These are phyloP conservation scores for Apaloderma vittatum DNA, from an alignment of 2,113 vertebrate genomes.

Conservation along the genomic window DNA sequence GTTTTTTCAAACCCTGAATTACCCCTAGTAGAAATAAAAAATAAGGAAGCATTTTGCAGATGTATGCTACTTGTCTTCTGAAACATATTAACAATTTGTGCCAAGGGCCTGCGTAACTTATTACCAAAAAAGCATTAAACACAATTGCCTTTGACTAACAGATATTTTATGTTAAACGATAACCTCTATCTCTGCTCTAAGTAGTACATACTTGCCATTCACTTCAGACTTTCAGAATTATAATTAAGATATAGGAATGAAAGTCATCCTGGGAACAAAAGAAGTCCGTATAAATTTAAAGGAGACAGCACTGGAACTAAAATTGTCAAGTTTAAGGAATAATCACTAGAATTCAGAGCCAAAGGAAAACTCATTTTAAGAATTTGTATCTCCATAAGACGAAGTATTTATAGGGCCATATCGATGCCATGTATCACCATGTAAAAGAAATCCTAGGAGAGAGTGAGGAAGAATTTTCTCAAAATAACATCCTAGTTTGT, in stretches of 20 bases:
- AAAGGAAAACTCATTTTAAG: neutral
- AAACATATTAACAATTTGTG: neutral
- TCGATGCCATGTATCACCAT: neutral
- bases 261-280: neutral
- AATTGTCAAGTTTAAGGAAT: neutral
- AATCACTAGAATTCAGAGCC: neutral
- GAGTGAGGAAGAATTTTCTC: neutral
- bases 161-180: slow-evolving; percentile 20
- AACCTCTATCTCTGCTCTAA: slow-evolving; percentile 8
- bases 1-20: neutral
- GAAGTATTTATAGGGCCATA: neutral
- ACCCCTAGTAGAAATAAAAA: neutral
- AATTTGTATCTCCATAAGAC: neutral
- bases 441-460: neutral
- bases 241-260: neutral
- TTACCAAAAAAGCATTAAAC: neutral
- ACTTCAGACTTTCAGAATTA: neutral
- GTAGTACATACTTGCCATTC: neutral
- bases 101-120: slow-evolving; percentile 4
- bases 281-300: neutral
- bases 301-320: neutral
- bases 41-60: neutral
- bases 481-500: neutral
- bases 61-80: neutral
- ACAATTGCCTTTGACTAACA: slow-evolving; percentile 29